phyloP scores from a whole-genome alignment of 2,113 vertebrate species.

The Ranitomeya imitator region DNA sequence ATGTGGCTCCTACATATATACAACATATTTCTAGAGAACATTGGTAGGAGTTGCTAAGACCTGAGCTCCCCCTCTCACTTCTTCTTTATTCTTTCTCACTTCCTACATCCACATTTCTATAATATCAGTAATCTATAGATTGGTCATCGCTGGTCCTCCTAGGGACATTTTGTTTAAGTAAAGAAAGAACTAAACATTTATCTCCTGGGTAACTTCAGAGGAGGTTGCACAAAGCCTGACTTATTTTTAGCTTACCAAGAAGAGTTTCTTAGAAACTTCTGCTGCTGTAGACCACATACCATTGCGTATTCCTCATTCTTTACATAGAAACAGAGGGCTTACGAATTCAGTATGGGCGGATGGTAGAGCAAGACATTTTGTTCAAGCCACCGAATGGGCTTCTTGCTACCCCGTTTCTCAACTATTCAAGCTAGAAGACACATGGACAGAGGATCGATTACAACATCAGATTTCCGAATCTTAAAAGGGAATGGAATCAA shows the following conservation, averaged over 20 bases:
- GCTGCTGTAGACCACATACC: neutral
- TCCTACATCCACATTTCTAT: neutral
- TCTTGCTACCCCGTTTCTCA: neutral
- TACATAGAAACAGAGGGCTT: neutral
- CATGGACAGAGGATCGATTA: no score
- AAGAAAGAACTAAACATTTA: neutral
- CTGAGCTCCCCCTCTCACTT: neutral
- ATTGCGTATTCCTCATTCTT: neutral
- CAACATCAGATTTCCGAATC: no score
- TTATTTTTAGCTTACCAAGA: neutral
- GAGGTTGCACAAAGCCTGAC: neutral
- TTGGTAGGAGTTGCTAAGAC: neutral
- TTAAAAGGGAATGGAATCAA: no score
- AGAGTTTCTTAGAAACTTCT: neutral
- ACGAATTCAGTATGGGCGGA: neutral
- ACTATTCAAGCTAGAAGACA: no score
- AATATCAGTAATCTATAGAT: no score
- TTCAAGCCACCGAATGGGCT: neutral
- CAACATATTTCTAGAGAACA: neutral
- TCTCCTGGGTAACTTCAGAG: conserved; percentile 2
- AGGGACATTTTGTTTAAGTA: neutral
- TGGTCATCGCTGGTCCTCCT: neutral
- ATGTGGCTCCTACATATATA: neutral
- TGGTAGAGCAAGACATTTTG: neutral
- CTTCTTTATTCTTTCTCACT: neutral